Evolutionary conservation across 1,140 invertebrate species (phyloP), one percentile per base, ranked within the genome.

Genomic region (Adoxophyes honmai): DNA sequence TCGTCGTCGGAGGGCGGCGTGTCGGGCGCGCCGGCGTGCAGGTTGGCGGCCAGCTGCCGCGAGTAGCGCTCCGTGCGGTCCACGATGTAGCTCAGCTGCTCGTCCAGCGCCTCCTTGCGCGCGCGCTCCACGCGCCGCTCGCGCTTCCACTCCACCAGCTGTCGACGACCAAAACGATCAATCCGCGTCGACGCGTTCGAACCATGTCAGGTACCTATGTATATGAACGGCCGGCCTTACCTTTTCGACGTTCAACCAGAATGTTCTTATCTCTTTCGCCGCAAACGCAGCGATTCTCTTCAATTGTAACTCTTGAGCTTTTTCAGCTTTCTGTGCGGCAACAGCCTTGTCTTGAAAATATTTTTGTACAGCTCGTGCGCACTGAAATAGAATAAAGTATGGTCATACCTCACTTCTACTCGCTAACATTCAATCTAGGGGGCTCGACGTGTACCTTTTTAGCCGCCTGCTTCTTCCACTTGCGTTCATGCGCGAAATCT

Each of bases 21-120:
- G 66, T 62, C 69, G 57, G 73, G 65, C 57, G 51, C 16, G 58
- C 34, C 37, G 36, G 11, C 65, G 57, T 54, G 55, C 39, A 86
- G 71, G 66, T 79, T 81, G 61, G 91, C 96, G 6, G 96, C 96
- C 28, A 98, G 85, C 88, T 96, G 93, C 1, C 95, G 95, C 16
- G 98, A 99, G 90, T 98, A 99, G 80, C 98, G 98, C 89, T 99
- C 98, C 0, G 98, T 99, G 89, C 99, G 97, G 89, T 98, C 98
- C 39, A 99, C 98, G 75, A 99, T 98, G 78, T 99, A 99, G 85
- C 97, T 98, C 14, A 99, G 91, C 86, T 99, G 98, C 66, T 99
- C 94, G 91, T 99, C 98, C 37, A 99, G 90, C 0, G 97, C 97
- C 73, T 98, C 95, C 79, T 99, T 98, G 54, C 97, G 92, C 75